phyloP scores from a whole-genome alignment of 2,113 vertebrate genomes.

The Dromas ardeola region DNA sequence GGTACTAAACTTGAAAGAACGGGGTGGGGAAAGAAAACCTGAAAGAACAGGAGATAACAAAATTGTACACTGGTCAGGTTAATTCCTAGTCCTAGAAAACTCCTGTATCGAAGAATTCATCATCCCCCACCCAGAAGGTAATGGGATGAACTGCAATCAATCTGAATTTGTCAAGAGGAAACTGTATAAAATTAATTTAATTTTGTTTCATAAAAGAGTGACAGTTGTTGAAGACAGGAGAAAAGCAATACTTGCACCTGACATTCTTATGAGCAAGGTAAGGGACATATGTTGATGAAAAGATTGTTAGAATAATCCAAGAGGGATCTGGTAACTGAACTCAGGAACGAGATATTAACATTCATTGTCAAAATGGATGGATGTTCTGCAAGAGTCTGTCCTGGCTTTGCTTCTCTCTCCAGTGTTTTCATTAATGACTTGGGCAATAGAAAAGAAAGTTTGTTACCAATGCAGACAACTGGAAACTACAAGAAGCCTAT shows the following conservation, averaged over 20 bases:
- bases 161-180: neutral
- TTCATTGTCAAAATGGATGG: neutral
- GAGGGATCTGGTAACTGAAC: neutral
- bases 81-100: neutral
- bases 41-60: neutral
- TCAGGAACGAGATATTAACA: neutral
- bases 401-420: neutral
- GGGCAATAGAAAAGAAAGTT: neutral
- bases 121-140: neutral
- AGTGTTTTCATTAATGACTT: neutral
- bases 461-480: neutral
- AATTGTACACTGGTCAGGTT: neutral
- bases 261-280: neutral
- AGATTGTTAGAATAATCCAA: neutral
- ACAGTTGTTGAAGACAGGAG: neutral
- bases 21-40: neutral
- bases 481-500: neutral
- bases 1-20: neutral
- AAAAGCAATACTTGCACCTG: neutral
- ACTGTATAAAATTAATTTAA: neutral
- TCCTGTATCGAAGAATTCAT: neutral
- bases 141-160: neutral
- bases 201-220: neutral
- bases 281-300: neutral
- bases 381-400: neutral